Base-by-base conservation (phyloP, 2,797 vertebrate genomes). In the Mormyrus proboscirostris region DNA sequence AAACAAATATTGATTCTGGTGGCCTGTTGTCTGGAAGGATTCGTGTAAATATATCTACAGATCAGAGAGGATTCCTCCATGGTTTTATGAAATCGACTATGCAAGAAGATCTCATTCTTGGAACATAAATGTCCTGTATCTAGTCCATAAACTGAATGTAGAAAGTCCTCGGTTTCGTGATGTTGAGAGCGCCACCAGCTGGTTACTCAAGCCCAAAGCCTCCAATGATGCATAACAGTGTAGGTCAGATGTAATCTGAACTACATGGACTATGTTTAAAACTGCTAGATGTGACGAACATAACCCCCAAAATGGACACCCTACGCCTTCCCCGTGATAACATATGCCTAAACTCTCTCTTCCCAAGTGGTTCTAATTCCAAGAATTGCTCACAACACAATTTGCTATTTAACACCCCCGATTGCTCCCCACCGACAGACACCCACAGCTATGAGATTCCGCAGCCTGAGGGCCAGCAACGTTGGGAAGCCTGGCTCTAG, bases 281-380 rank as follows among this genome's bases (percentile, higher is more conserved):
- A 44, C 50, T 85, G 88, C 47, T 65, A 41, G 79, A 22, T 88
- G 88, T 53, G 16, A 50, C 5, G 90, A 93, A 93, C 90, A 91
- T 92, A 95, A 94, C 95, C 95, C 94, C 85, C 25, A 29, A 87
- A 84, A 94, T 93, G 91, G 95, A 95, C 95, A 95, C 95, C 94
- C 95, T 94, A 95, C 94, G 95, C 95, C 93, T 93, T 96, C 94
- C 96, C 96, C 95, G 94, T 94, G 94, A 95, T 95, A 93, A 93
- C 93, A 92, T 69, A 38, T 90, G 82, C 89, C 88, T 87, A 87
- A 29, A 50, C 84, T 62, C 84, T 92, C 85, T 90, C 91, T 93
- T 93, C 92, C 94, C 92, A 92, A 90, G 89, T 93, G 93, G 91
- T 88, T 92, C 19, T 51, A 88, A 90, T 92, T 91, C 90, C 90